phyloP scores from a whole-genome alignment of 2,797 vertebrate species.

The Ceyx erithaca region DNA sequence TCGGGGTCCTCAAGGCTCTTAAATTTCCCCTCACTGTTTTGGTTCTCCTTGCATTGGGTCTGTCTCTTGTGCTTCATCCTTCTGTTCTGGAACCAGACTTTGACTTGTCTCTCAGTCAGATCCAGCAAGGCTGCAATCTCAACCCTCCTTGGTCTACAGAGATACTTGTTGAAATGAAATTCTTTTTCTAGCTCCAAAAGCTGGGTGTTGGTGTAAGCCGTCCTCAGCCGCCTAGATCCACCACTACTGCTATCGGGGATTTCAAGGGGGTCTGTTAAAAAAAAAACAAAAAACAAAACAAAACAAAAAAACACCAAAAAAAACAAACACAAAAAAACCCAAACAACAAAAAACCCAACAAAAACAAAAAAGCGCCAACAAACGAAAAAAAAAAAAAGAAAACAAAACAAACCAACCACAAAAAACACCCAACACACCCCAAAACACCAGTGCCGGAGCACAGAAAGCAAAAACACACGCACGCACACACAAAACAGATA shows the following conservation, averaged over 20 bases:
- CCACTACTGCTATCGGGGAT: conserved; percentile 87
- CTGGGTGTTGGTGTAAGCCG: conserved; percentile 96
- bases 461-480: conserved; percentile 1
- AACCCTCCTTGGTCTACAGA: conserved; percentile 93
- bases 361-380: neutral
- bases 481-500: conserved; percentile 54
- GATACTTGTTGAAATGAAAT: conserved; percentile 98
- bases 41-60: conserved; percentile 95
- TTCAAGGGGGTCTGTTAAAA: conserved; percentile 90
- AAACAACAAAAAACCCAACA: conserved; percentile 28
- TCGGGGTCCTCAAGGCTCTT: conserved; percentile 87
- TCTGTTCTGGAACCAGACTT: conserved; percentile 98
- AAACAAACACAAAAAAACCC: conserved; percentile 20
- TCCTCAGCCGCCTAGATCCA: conserved; percentile 90
- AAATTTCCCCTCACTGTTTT: conserved; percentile 88
- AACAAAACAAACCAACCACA: neutral
- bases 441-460: neutral
- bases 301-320: neutral
- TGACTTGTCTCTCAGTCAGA: conserved; percentile 96
- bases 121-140: conserved; percentile 94
- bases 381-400: too few relatives aligned
- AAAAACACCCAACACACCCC: neutral
- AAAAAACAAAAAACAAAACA: conserved; percentile 38
- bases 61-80: conserved; percentile 98
- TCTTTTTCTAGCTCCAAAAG: conserved; percentile 97